A percentile compares a stretch with the other conserved stretches of the same genome.
These are phyloP conservation scores for Drosophila subquinaria DNA, from an alignment of 2,888 invertebrate genomes.

Conservation along the genomic window DNA sequence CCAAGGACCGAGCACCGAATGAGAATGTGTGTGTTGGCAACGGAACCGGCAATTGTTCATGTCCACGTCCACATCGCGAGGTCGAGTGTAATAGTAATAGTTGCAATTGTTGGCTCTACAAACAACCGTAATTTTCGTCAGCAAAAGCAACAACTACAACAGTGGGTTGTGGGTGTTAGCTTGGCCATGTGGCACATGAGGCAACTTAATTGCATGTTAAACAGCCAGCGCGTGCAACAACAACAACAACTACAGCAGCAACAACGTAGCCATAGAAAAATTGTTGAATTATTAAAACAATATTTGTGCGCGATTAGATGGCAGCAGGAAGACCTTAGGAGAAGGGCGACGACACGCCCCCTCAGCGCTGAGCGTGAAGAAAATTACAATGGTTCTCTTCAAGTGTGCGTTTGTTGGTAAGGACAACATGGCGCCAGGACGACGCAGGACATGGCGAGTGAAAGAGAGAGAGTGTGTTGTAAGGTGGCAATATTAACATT, in stretches of 20 bases:
- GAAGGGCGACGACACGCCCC: slow-evolving; percentile 17
- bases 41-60: slow-evolving; percentile 54
- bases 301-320: slow-evolving; percentile 65
- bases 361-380: slow-evolving; percentile 25
- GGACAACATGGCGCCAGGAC: slow-evolving; percentile 64
- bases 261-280: slow-evolving; percentile 38
- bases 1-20: not conserved
- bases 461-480: slow-evolving; percentile 14
- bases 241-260: not conserved
- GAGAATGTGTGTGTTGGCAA: slow-evolving; percentile 31
- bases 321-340: slow-evolving; percentile 11
- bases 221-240: slow-evolving; percentile 39
- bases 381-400: slow-evolving; percentile 50
- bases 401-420: slow-evolving; percentile 17
- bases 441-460: slow-evolving; percentile 38
- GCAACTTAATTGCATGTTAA: slow-evolving; percentile 75
- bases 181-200: slow-evolving; percentile 19
- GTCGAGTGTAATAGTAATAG: slow-evolving; percentile 60
- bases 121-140: slow-evolving; percentile 71
- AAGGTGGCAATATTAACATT: slow-evolving; percentile 73
- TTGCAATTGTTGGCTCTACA: slow-evolving; percentile 69
- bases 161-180: not conserved
- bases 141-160: slow-evolving; percentile 34
- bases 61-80: slow-evolving; percentile 11
- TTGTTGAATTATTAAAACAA: slow-evolving; percentile 73